A percentile compares a stretch with the other conserved stretches of the same genome.
Conservation (phyloP, 2,888 invertebrate species). For the Scrobipalpa costella region DNA sequence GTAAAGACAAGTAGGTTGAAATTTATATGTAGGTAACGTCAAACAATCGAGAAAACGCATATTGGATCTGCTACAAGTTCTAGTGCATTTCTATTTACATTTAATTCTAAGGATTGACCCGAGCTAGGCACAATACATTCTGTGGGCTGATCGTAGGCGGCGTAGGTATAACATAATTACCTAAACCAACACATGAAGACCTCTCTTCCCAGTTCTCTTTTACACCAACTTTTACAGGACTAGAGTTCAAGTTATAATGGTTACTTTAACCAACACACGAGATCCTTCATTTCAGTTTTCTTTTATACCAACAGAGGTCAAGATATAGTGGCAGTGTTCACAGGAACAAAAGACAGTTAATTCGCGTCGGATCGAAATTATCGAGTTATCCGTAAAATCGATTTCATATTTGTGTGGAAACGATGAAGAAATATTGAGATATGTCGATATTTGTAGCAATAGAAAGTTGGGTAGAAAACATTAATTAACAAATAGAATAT, state of each 20-base stretch:
- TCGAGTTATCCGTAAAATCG: conserved; percentile 50
- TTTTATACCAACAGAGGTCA: conserved; percentile 33
- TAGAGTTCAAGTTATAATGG: conserved; percentile 40
- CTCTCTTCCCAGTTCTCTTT: conserved; percentile 31
- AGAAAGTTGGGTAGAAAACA: neutral
- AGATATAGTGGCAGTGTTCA: conserved; percentile 36
- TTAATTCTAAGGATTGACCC: conserved; percentile 34
- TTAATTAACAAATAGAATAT: neutral
- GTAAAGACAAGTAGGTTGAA: no score
- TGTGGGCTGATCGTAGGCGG: conserved; percentile 63
- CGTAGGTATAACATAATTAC: conserved; percentile 61
- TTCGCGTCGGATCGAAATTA: conserved; percentile 51
- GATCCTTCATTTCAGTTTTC: conserved; percentile 36
- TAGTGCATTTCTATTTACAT: neutral
- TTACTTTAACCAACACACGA: conserved; percentile 45
- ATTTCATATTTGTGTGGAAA: conserved; percentile 40
- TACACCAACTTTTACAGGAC: neutral
- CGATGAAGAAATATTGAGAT: conserved; percentile 23
- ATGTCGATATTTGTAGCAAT: neutral
- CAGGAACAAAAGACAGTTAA: conserved; percentile 53
- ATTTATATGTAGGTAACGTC: no score
- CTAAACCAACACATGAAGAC: conserved; percentile 41
- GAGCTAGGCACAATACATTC: conserved; percentile 42
- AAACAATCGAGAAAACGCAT: no score
- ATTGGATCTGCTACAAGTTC: no score